Evolutionary conservation across 2,888 invertebrate species (phyloP).

Genomic region (Troides aeacus): DNA sequence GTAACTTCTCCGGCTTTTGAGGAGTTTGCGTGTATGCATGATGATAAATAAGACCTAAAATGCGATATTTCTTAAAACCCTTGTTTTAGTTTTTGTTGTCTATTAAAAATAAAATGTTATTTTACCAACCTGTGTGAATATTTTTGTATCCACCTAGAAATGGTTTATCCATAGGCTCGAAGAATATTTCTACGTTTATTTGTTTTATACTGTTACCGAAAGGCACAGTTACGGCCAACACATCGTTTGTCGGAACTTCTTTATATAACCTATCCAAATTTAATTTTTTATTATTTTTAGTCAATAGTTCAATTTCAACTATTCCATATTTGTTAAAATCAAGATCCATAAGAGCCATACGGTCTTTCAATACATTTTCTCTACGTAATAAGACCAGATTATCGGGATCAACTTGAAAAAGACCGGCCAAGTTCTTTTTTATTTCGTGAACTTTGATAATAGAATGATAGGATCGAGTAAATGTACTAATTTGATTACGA

Average conservation of each 20-base stretch:
- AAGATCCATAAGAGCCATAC: slow-evolving; percentile 65
- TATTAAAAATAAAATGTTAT: background rate
- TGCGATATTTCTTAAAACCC: slow-evolving; percentile 4
- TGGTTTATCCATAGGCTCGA: slow-evolving; percentile 83
- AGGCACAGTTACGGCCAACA: slow-evolving; percentile 68
- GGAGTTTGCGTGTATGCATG: slow-evolving; percentile 92
- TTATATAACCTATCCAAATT: slow-evolving; percentile 69
- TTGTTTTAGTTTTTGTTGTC: background rate
- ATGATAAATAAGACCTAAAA: slow-evolving; percentile 83
- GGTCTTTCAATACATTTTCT: slow-evolving; percentile 63
- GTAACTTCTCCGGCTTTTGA: slow-evolving; percentile 76
- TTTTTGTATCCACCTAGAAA: slow-evolving; percentile 91
- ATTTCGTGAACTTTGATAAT: slow-evolving; percentile 79
- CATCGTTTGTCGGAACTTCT: slow-evolving; percentile 66
- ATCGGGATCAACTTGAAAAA: slow-evolving; percentile 77
- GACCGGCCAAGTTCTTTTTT: slow-evolving; percentile 79
- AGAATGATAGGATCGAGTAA: slow-evolving; percentile 77
- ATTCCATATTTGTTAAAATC: slow-evolving; percentile 75
- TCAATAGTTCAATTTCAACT: slow-evolving; percentile 66
- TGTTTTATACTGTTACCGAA: slow-evolving; percentile 61
- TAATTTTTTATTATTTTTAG: slow-evolving; percentile 62
- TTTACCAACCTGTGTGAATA: slow-evolving; percentile 79
- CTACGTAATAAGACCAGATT: slow-evolving; percentile 73
- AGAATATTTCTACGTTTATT: slow-evolving; percentile 74
- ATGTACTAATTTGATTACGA: slow-evolving; percentile 62